Evolutionary conservation across 1,140 invertebrate species (phyloP).

Genomic region (Anastrepha obliqua): DNA sequence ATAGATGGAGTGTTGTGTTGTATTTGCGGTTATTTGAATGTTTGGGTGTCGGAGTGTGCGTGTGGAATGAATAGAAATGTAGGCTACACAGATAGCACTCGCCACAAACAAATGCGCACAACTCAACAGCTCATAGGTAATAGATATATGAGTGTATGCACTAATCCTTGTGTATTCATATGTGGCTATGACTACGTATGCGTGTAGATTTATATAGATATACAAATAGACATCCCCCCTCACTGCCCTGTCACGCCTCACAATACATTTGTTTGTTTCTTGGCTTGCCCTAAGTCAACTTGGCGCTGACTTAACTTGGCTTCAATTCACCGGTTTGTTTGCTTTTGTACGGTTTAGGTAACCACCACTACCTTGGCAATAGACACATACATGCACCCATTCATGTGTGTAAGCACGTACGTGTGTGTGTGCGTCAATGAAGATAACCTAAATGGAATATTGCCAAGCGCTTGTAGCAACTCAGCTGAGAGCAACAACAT

Average conservation of each 20-base stretch:
- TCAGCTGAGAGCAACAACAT: neutral
- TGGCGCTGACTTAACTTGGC: conserved; percentile 46
- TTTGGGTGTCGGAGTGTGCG: too few relatives aligned
- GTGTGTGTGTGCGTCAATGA: neutral
- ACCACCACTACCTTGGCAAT: too few relatives aligned
- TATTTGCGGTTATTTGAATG: too few relatives aligned
- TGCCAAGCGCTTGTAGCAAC: conserved; percentile 59
- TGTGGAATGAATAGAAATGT: too few relatives aligned
- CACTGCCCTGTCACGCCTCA: neutral
- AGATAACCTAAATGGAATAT: conserved; percentile 62
- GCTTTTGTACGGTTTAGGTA: neutral
- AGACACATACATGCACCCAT: neutral
- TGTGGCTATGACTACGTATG: neutral
- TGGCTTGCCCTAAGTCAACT: conserved; percentile 43
- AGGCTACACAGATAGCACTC: neutral
- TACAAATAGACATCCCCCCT: neutral
- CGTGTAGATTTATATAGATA: neutral
- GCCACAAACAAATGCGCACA: conserved; percentile 47
- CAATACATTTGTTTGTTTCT: conserved; percentile 22
- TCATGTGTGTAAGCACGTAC: neutral
- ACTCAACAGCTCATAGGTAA: conserved; percentile 2
- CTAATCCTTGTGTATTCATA: neutral
- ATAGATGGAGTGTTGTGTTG: too few relatives aligned
- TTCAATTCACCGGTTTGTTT: conserved; percentile 34
- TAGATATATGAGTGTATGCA: neutral